phyloP scores from a whole-genome alignment of 35 echinoderm and acorn worm genomes.

The Strongylocentrotus purpuratus region DNA sequence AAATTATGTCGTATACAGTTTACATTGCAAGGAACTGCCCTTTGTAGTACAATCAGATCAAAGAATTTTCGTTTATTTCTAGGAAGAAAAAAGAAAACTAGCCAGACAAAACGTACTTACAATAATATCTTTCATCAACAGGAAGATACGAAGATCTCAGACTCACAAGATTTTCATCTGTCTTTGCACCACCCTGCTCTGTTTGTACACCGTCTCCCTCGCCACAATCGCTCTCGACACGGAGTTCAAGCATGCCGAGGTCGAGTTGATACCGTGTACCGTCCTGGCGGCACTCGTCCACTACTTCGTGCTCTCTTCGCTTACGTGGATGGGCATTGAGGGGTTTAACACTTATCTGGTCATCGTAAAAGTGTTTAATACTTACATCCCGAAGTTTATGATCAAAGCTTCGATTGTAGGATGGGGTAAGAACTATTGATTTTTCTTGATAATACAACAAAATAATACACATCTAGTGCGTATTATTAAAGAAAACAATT shows the following conservation, averaged over 20 bases:
- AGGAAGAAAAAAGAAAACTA: not conserved
- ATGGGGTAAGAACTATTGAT: constrained; percentile 63
- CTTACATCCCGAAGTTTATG: constrained; percentile 59
- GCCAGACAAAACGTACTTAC: too few relatives aligned
- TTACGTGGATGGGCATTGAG: constrained; percentile 75
- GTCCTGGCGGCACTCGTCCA: constrained; percentile 66
- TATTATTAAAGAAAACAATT: too few relatives aligned
- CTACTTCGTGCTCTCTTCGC: constrained; percentile 64
- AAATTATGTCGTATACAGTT: too few relatives aligned
- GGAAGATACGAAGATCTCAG: not conserved
- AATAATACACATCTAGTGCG: too few relatives aligned
- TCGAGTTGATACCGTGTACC: constrained; percentile 14
- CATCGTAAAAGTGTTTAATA: constrained; percentile 67
- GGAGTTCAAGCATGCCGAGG: not conserved
- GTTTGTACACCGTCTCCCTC: constrained; percentile 43
- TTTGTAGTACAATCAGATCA: not conserved
- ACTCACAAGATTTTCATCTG: constrained; percentile 37
- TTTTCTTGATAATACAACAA: too few relatives aligned
- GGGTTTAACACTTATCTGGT: constrained; percentile 67
- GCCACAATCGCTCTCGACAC: not conserved
- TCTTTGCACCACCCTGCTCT: constrained; percentile 32
- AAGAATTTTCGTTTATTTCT: not conserved
- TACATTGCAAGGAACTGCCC: too few relatives aligned
- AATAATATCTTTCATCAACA: not conserved
- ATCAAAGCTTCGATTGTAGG: constrained; percentile 67